Evolutionary conservation across 2,113 vertebrate genomes (phyloP), one percentile per base, ranked within the genome.

Genomic region (Eurypyga helias): DNA sequence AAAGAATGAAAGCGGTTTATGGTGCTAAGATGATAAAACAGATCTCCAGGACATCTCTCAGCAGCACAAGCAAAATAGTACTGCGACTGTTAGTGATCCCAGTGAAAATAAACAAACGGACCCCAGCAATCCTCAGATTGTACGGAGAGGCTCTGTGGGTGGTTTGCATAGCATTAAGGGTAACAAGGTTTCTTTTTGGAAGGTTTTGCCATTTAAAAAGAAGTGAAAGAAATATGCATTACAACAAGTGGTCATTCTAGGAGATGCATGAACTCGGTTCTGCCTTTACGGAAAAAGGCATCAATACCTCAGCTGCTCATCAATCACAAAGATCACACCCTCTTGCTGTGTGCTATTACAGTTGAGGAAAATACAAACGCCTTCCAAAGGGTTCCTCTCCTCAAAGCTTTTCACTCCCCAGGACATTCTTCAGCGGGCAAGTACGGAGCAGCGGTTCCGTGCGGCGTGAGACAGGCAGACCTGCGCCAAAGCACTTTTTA

Each of bases 21-120:
- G 73, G 83, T 13, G 54, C 49, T 82, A 11, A 69, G 89, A 95
- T 95, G 95, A 87, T 89, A 94, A 97, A 95, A 64, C 70, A 91
- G 48, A 96, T 94, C 96, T 96, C 95, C 92, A 85, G 91, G 95
- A 93, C 58, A 62, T 89, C 92, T 87, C 92, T 91, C 89, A 95
- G 91, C 94, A 61, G 89, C 0, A 0, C 73, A 69, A 96, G 87
- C 86, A 52, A 92, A 97, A 92, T 24, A 91, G 90, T 72, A 18
- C 83, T 4, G 92, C 2, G 38, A 78, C 86, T 89, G 94, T 65
- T 45, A 73, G 92, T 70, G 93, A 93, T 95, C 76, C 84, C 0
- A 57, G 84, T 34, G 87, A 94, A 96, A 90, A 95, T 62, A 97
- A 97, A 97, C 92, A 92, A 70, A 58, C 9, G 17, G 84, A 96